Base-by-base conservation (phyloP, 2,113 vertebrate species). In the Aptenodytes patagonicus region DNA sequence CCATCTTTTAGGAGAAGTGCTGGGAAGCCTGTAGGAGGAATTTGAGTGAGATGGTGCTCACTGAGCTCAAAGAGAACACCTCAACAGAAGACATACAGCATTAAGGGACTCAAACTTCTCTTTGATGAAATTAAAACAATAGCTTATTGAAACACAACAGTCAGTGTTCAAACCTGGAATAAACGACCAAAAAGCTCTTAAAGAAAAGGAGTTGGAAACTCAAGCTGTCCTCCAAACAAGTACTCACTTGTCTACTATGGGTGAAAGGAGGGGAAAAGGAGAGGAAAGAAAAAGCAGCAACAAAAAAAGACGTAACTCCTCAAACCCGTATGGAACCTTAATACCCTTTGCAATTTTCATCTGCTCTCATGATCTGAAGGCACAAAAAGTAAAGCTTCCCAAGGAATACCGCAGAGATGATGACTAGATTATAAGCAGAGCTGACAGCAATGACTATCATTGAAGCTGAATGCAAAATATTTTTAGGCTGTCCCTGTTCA, bases 71-170 rank as follows among this genome's bases (percentile, higher is more conserved):
- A 65, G 72, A 77, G 61, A 57, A 64, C n/a, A 78, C 40, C 36
- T 87, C 46, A 20, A 3, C 51, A 54, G 65, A 58, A 81, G 54
- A 73, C 1, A 2, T 0, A 8, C 0, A 2, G 78, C 0, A 0
- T 6, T 38, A 25, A 72, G 17, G 44, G 73, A 77, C 5, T 72
- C 83, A 11, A 55, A n/a, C 10, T 64, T 86, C 52, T 77, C 49
- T 69, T 18, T 12, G 34, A 29, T n/a, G 11, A 76, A 79, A 88
- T 66, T 11, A 76, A 68, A 85, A 46, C 42, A 66, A 17, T 11
- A 71, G 36, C 16, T 91, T 34, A 42, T 0, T 77, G 52, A 79
- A 95, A 81, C 11, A 21, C 49, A 83, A 34, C 25, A 75, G 46
- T 47, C 46, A 44, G 34, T 17, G 22, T 42, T 65, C 47, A 86